phyloP scores from a whole-genome alignment of 2,888 invertebrate genomes.

The Xiphydria camelus region DNA sequence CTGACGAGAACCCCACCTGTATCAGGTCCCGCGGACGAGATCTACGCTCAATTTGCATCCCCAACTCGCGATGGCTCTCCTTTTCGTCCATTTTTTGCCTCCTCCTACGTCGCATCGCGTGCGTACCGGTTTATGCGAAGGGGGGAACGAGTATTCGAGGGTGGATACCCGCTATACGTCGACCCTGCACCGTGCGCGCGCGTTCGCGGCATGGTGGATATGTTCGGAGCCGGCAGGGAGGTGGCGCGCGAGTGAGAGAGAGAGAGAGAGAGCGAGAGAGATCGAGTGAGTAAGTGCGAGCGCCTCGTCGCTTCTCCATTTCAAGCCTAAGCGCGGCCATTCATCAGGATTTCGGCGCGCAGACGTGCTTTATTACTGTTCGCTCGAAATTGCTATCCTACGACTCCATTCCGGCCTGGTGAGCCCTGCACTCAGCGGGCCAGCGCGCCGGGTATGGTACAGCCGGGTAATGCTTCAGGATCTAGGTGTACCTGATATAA shows the following conservation, averaged over 20 bases:
- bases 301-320: slow-evolving; percentile 58
- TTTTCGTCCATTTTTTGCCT: too few species aligned
- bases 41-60: slow-evolving; percentile 52
- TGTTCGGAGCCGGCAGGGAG: too few species aligned
- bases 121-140: too few species aligned
- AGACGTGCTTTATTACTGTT: slow-evolving; percentile 59
- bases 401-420: slow-evolving; percentile 55
- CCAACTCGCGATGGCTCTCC: slow-evolving; percentile 54
- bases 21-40: slow-evolving; percentile 33
- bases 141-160: slow-evolving; percentile 21
- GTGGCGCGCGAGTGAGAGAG: slow-evolving; percentile 15
- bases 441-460: slow-evolving; percentile 34
- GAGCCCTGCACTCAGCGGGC: slow-evolving; percentile 19
- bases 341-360: slow-evolving; percentile 58
- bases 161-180: too few species aligned
- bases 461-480: slow-evolving; percentile 50
- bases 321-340: slow-evolving; percentile 59
- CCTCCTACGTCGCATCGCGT: too few species aligned
- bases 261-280: slow-evolving; percentile 23
- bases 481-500: slow-evolving; percentile 55
- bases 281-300: slow-evolving; percentile 49
- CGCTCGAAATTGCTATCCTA: slow-evolving; percentile 59
- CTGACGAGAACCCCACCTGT: slow-evolving; percentile 43
- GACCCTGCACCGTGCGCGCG: too few species aligned
- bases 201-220: too few species aligned